These are phyloP conservation scores for Harmothoe impar DNA, from an alignment of 2,888 invertebrate genomes.

Conservation along the genomic window DNA sequence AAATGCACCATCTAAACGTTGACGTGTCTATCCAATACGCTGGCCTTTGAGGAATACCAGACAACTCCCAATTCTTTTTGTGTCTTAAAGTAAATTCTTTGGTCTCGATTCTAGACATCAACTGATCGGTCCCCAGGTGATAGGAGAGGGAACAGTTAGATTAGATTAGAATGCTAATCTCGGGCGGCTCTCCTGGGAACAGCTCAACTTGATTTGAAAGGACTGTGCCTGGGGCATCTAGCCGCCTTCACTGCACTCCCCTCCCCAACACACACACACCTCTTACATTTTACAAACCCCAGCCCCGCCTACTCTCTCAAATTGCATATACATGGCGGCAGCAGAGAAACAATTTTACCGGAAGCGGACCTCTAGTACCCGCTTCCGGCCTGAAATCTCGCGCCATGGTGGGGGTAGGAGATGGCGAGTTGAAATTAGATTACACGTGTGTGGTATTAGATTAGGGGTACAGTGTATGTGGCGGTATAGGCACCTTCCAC, in stretches of 20 bases:
- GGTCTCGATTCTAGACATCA: too few species aligned
- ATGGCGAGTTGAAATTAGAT: background rate
- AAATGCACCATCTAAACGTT: too few species aligned
- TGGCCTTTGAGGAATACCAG: too few species aligned
- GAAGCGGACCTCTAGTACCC: constrained; percentile 2
- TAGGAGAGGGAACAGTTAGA: background rate
- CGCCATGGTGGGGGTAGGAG: background rate
- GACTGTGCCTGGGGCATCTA: background rate
- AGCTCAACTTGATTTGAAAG: background rate
- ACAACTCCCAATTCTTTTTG: too few species aligned
- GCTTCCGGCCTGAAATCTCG: background rate
- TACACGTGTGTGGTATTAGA: background rate
- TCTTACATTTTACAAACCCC: background rate
- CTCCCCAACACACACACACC: background rate
- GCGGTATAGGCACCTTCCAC: background rate
- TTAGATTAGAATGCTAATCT: constrained; percentile 34
- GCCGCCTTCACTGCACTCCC: background rate
- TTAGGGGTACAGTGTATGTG: background rate
- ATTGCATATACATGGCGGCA: background rate
- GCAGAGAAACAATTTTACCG: background rate
- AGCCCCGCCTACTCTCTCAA: background rate
- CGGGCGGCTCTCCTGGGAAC: background rate
- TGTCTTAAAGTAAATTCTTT: too few species aligned
- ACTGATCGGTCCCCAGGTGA: background rate
- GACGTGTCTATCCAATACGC: too few species aligned